Percentiles rank a stretch among this genome's conserved stretches.
phyloP scores from a whole-genome alignment of 2,113 vertebrate genomes.

The Brachyhypopomus occidentalis region DNA sequence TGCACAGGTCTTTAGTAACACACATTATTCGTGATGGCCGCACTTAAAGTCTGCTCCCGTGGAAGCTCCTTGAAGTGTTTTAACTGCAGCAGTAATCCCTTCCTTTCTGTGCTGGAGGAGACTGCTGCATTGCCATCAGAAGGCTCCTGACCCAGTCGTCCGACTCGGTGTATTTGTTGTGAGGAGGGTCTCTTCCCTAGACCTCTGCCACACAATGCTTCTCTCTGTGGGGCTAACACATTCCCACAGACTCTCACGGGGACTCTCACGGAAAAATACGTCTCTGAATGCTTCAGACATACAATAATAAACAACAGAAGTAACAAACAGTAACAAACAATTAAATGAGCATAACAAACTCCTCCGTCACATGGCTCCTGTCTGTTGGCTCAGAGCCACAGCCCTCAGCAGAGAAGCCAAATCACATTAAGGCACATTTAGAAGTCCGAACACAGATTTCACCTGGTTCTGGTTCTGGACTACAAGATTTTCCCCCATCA shows the following conservation, averaged over 20 bases:
- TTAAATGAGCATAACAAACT: constrained; percentile 31
- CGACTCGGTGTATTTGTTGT: neutral
- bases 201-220: neutral
- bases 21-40: neutral
- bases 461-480: no score
- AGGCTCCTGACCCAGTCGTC: neutral
- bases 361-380: constrained; percentile 55
- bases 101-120: neutral
- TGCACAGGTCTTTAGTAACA: neutral
- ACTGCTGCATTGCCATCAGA: neutral
- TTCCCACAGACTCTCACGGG: constrained; percentile 9
- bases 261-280: neutral
- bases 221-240: neutral
- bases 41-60: constrained; percentile 2
- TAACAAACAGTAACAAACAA: constrained; percentile 43
- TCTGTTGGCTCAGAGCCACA: neutral
- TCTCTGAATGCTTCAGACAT: constrained; percentile 52
- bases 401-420: constrained; percentile 1
- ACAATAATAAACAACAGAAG: constrained; percentile 54
- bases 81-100: neutral
- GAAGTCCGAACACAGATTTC: no score
- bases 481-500: no score
- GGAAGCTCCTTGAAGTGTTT: neutral
- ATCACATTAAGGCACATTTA: neutral
- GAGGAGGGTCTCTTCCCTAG: neutral